A percentile compares a stretch with the other conserved stretches of the same genome.
Conservation (phyloP, 2,113 vertebrate species). For the human (Homo sapiens) region DNA sequence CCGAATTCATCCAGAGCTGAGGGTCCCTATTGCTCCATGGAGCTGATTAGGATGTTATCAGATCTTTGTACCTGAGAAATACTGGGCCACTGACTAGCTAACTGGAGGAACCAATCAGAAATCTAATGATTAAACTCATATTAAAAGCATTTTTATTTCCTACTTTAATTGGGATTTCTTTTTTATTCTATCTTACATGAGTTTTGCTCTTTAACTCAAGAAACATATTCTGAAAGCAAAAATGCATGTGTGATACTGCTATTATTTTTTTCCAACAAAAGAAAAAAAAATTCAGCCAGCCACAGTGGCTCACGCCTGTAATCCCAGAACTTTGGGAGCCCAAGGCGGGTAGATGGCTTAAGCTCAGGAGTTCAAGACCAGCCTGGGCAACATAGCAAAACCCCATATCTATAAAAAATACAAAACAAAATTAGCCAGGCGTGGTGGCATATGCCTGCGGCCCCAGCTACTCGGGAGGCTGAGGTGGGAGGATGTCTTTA, state of each 20-base stretch:
- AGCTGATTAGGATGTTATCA: neutral
- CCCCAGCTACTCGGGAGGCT: too few species aligned
- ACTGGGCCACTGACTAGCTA: neutral
- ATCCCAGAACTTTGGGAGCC: neutral
- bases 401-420: too few species aligned
- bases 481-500: too few species aligned
- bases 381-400: neutral
- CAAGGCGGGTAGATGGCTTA: neutral
- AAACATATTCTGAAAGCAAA: slow-evolving; percentile 6
- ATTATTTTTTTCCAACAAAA: neutral
- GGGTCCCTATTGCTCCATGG: neutral
- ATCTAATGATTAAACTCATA: neutral
- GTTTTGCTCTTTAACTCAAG: neutral
- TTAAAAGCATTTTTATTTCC: neutral
- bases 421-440: too few species aligned
- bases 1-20: neutral
- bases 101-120: neutral
- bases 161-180: neutral
- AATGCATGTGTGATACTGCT: neutral
- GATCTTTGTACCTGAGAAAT: neutral
- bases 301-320: neutral
- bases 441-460: neutral
- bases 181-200: neutral
- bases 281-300: neutral
- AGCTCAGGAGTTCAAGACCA: neutral